Evolutionary conservation across 1,140 invertebrate genomes (phyloP).

Genomic region (Nautilus pompilius): DNA sequence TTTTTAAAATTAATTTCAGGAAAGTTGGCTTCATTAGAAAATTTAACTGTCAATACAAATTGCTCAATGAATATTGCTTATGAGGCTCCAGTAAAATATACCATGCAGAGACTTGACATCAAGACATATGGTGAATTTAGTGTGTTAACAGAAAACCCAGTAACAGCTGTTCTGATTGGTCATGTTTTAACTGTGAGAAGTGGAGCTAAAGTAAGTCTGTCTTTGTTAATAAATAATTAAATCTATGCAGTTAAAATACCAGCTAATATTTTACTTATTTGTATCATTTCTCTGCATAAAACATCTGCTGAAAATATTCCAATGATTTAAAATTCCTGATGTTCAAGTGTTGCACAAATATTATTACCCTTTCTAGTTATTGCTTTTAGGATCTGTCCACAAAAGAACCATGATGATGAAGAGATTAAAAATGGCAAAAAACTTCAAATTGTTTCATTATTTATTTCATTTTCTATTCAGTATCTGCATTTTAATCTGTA

Average conservation of each 20-base stretch:
- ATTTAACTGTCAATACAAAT: constrained; percentile 29
- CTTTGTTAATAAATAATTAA: not conserved
- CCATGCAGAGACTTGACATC: constrained; percentile 26
- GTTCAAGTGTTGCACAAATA: no score
- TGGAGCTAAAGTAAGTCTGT: constrained; percentile 27
- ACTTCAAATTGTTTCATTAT: not conserved
- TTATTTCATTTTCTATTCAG: no score
- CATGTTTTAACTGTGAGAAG: constrained; percentile 32
- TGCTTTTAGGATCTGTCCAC: no score
- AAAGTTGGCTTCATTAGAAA: constrained; percentile 27
- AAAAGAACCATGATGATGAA: no score
- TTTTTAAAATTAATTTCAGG: constrained; percentile 17
- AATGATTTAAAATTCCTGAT: no score
- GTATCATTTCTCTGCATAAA: no score
- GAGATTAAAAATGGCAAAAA: not conserved
- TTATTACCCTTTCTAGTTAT: no score
- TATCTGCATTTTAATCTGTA: not conserved
- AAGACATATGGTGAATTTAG: constrained; percentile 31
- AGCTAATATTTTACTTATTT: no score
- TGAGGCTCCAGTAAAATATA: constrained; percentile 7
- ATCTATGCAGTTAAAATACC: not conserved
- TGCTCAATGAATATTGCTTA: constrained; percentile 31
- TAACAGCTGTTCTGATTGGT: constrained; percentile 26
- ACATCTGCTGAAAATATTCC: no score
- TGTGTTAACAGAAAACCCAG: constrained; percentile 28